Base-by-base conservation (phyloP, 92 coral and sea anemone genomes). In the Ricordea florida region DNA sequence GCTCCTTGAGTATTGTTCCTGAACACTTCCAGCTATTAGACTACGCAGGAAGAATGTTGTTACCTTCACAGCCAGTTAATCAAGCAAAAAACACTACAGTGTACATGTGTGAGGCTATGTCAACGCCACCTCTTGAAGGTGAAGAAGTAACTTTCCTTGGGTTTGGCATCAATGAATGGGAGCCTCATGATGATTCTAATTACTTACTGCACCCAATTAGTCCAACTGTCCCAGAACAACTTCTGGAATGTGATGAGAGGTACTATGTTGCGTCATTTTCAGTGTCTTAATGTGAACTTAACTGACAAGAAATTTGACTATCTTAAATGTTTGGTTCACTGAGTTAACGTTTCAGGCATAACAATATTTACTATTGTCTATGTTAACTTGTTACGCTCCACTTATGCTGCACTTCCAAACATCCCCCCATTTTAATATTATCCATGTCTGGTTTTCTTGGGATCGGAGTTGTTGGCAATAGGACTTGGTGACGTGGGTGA, bases 11-110 rank as follows among this genome's bases (percentile, higher is more conserved):
- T 52, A 22, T 65, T 29, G 66, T 58, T 31, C 76, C 83, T 46
- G 67, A 77, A 66, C 62, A 77, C 65, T 77, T 77, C 47, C 55
- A 47, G 62, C 48, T 77, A 61, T 59, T 52, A 43, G 75, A 68
- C 59, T 75, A 37, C 48, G 59, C 53, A 75, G 58, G 69, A 63
- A 62, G 38, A 27, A 32, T 62, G 60, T 75, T 75, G 18, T 59
- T 48, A 44, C 69, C 66, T 24, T 59, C 32, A 43, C 72, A 75
- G 72, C 82, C 72, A 38, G 72, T 62, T 32, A 62, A 23, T 25
- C 38, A 75, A 28, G 82, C 61, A 59, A 57, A 31, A 27, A 35
- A 48, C 60, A 48, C 57, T 23, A 52, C 57, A 34, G 42, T 68
- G 75, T 68, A 24, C 57, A 49, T 68, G 75, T 14, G 70, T 10